phyloP scores from a whole-genome alignment of 2,797 vertebrate genomes.

The Cyprinodon diabolis region DNA sequence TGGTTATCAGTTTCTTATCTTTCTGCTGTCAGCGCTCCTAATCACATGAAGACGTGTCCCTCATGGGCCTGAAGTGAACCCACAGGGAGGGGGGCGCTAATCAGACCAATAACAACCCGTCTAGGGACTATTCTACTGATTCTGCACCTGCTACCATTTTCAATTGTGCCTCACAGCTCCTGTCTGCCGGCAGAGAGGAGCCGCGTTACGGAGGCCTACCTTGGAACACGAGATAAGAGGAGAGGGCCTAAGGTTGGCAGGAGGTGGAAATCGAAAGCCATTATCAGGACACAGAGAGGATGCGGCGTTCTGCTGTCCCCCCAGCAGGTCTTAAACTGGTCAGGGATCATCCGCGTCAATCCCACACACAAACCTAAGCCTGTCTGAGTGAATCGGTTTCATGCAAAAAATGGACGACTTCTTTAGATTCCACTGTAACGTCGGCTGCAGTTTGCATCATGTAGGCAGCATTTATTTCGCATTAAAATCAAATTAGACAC shows the following conservation, averaged over 20 bases:
- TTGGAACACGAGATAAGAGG: constrained; percentile 69
- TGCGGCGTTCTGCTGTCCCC: constrained; percentile 26
- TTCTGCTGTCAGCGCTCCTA: constrained; percentile 53
- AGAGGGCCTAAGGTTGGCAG: constrained; percentile 53
- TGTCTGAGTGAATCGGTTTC: background rate
- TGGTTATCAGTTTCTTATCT: constrained; percentile 57
- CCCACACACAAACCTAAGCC: background rate
- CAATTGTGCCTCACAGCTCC: constrained; percentile 31
- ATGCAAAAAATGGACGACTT: background rate
- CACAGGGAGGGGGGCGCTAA: background rate
- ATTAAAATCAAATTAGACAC: constrained; percentile 9
- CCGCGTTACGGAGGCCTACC: constrained; percentile 43
- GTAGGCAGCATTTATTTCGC: constrained; percentile 23
- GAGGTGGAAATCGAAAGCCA: constrained; percentile 76
- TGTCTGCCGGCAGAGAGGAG: constrained; percentile 41
- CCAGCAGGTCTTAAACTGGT: constrained; percentile 3
- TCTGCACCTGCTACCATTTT: constrained; percentile 45
- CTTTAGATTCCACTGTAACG: constrained; percentile 12
- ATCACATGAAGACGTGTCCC: constrained; percentile 41
- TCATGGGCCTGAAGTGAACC: constrained; percentile 31
- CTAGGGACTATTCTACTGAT: constrained; percentile 21
- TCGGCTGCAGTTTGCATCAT: constrained; percentile 42
- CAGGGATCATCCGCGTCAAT: background rate
- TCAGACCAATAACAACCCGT: constrained; percentile 26
- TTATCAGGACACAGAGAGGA: constrained; percentile 65